Evolutionary conservation across 2,888 invertebrate species (phyloP).

Genomic region (Tethea ocularis): DNA sequence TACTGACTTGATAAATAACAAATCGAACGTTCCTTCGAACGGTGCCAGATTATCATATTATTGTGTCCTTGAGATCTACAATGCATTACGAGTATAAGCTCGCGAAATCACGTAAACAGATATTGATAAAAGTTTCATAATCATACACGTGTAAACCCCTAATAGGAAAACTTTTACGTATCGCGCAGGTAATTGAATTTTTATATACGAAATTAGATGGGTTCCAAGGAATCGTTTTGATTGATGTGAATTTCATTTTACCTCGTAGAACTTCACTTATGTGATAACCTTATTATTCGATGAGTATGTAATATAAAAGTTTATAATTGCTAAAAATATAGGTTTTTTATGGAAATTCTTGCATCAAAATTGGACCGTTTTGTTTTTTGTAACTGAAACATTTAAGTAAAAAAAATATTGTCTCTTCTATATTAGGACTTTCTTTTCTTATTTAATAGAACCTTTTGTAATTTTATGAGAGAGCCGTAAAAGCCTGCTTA

Average conservation of each 20-base stretch:
- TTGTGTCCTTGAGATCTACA: slow-evolving; percentile 51
- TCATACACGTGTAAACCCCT: slow-evolving; percentile 48
- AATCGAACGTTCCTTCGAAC: slow-evolving; percentile 33
- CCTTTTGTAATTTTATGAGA: not conserved
- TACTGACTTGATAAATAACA: slow-evolving; percentile 40
- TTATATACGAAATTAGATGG: slow-evolving; percentile 38
- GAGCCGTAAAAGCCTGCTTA: not conserved
- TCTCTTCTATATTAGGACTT: not conserved
- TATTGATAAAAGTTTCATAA: slow-evolving; percentile 52
- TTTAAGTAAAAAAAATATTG: not conserved
- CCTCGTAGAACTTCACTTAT: slow-evolving; percentile 32
- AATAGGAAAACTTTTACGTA: slow-evolving; percentile 54
- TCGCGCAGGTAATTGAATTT: slow-evolving; percentile 37
- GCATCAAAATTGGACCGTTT: not conserved
- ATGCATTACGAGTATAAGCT: slow-evolving; percentile 16
- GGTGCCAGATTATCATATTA: slow-evolving; percentile 49
- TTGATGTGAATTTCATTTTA: slow-evolving; percentile 27
- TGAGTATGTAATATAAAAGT: not conserved
- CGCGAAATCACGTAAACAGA: slow-evolving; percentile 35
- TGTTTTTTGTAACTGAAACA: no score
- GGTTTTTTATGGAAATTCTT: not conserved
- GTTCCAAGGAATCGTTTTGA: slow-evolving; percentile 35
- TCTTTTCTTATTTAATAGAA: not conserved
- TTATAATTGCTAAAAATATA: not conserved
- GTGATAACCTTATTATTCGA: slow-evolving; percentile 24